A percentile compares a stretch with the other conserved stretches of the same genome.
Evolutionary conservation across 2,888 invertebrate species (phyloP).

Genomic region (Cheilosia scutellata): DNA sequence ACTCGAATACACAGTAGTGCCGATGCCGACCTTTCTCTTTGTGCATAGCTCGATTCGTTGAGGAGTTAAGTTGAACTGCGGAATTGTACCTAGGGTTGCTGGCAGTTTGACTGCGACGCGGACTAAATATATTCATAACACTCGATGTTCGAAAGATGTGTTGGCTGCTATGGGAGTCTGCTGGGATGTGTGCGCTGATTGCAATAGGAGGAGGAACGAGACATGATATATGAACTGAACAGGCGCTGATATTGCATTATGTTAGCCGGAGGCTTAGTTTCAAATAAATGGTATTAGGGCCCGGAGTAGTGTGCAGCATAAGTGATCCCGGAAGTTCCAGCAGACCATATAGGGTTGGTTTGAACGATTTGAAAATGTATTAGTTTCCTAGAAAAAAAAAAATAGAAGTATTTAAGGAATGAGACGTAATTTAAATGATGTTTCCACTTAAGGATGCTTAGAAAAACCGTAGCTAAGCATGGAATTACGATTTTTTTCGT

Average conservation of each 20-base stretch:
- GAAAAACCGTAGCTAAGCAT: too few species aligned
- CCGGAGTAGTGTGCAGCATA: conserved; percentile 8
- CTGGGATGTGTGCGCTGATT: conserved; percentile 56
- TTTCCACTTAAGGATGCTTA: too few species aligned
- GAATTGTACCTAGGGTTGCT: conserved; percentile 9
- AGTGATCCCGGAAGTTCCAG: conserved; percentile 57
- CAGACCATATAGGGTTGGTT: neutral
- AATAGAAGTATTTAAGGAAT: too few species aligned
- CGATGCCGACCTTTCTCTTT: conserved; percentile 54
- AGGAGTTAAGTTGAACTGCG: conserved; percentile 18
- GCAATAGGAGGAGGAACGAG: conserved; percentile 38
- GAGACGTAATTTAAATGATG: too few species aligned
- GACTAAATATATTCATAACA: conserved; percentile 73
- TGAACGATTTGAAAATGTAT: too few species aligned
- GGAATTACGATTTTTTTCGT: too few species aligned
- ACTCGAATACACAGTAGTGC: conserved; percentile 31
- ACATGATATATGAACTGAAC: conserved; percentile 53
- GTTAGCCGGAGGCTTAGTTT: conserved; percentile 18
- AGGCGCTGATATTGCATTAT: conserved; percentile 52
- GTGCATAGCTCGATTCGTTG: conserved; percentile 23
- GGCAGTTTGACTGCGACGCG: conserved; percentile 18
- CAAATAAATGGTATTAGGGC: conserved; percentile 37
- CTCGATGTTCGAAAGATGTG: conserved; percentile 34
- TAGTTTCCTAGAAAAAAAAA: too few species aligned
- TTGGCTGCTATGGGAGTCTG: conserved; percentile 16